These are phyloP conservation scores for Hybognathus amarus DNA, from an alignment of 2,797 vertebrate species.

Conservation along the genomic window DNA sequence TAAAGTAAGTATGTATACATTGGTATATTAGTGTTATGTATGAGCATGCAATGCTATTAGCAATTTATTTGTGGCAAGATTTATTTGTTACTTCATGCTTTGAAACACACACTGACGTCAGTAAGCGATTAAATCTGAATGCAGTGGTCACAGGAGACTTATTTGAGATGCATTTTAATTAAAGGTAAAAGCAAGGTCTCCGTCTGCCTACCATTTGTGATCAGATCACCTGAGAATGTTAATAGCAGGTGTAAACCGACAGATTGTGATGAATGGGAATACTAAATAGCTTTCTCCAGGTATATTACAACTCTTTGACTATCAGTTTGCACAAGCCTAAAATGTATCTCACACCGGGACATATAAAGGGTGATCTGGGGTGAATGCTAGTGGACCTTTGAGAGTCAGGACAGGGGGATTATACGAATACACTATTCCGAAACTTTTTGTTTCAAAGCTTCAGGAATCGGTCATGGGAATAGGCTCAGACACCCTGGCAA, in stretches of 20 bases:
- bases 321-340: background rate
- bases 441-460: conserved; percentile 38
- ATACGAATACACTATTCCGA: conserved; percentile 21
- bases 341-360: background rate
- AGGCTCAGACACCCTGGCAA: conserved; percentile 16
- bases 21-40: background rate
- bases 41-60: background rate
- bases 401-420: conserved; percentile 3
- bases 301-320: background rate
- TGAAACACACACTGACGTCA: background rate
- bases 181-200: background rate
- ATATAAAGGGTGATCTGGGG: conserved; percentile 1
- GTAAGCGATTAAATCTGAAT: background rate
- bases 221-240: background rate
- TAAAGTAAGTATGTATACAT: background rate
- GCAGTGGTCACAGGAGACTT: background rate
- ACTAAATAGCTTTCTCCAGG: background rate
- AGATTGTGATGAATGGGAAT: conserved; percentile 4
- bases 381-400: conserved; percentile 23
- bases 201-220: background rate
- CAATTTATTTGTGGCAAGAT: background rate
- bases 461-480: conserved; percentile 35
- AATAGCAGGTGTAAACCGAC: background rate
- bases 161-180: background rate
- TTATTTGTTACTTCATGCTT: background rate